phyloP scores from a whole-genome alignment of 2,888 invertebrate genomes.

The Apotomis turbidana region DNA sequence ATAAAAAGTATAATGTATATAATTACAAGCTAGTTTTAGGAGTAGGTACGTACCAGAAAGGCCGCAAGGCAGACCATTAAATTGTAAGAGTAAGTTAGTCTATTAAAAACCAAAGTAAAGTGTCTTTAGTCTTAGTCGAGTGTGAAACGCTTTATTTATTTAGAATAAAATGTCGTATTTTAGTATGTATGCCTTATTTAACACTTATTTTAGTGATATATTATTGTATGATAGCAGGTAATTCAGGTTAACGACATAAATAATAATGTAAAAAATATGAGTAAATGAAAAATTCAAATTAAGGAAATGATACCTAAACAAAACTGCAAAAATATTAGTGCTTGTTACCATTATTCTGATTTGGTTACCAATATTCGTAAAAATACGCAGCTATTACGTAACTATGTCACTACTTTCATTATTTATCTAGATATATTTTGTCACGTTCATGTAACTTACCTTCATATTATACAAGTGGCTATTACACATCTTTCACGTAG shows the following conservation, averaged over 20 bases:
- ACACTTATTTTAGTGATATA: slow-evolving; percentile 17
- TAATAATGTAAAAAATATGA: background rate
- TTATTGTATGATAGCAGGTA: background rate
- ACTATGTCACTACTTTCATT: background rate
- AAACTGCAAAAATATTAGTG: background rate
- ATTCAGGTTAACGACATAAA: background rate
- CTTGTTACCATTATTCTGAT: slow-evolving; percentile 1
- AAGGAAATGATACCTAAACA: background rate
- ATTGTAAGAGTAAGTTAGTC: slow-evolving; percentile 63
- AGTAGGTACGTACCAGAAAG: slow-evolving; percentile 12
- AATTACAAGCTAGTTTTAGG: slow-evolving; percentile 23
- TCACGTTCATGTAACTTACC: background rate
- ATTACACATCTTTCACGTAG: background rate
- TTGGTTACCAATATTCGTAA: slow-evolving; percentile 11
- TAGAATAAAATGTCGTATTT: slow-evolving; percentile 51
- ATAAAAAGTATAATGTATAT: slow-evolving; percentile 40
- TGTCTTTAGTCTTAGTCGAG: slow-evolving; percentile 76
- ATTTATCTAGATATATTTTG: background rate
- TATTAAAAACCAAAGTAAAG: slow-evolving; percentile 79
- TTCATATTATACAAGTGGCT: background rate
- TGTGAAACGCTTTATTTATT: slow-evolving; percentile 82
- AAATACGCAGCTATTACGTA: background rate
- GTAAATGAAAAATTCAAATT: too few relatives aligned
- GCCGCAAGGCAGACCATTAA: slow-evolving; percentile 37
- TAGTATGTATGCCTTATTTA: slow-evolving; percentile 8